A percentile compares a stretch with the other conserved stretches of the same genome.
phyloP scores from a whole-genome alignment of 1,140 invertebrate species.

The Scylla paramamosain region DNA sequence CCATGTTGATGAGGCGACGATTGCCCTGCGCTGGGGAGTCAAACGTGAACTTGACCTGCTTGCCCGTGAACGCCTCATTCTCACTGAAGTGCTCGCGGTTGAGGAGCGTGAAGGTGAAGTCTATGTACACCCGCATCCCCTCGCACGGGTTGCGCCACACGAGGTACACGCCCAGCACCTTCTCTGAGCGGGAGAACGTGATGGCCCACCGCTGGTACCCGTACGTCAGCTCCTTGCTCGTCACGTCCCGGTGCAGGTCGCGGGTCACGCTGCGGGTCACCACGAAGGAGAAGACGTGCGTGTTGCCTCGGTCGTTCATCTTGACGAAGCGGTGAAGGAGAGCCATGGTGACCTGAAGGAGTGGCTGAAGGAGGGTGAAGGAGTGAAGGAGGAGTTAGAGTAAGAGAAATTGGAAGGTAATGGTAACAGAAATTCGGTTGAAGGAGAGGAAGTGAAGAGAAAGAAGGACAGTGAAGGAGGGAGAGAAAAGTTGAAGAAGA shows the following conservation, averaged over 20 bases:
- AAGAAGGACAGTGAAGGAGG: not conserved
- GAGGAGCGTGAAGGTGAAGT: constrained; percentile 91
- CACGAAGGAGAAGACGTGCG: constrained; percentile 92
- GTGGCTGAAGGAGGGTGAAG: not conserved
- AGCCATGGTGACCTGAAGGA: constrained; percentile 84
- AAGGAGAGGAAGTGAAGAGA: not conserved
- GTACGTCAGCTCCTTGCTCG: constrained; percentile 91
- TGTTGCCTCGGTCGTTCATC: constrained; percentile 90
- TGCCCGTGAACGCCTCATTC: constrained; percentile 91
- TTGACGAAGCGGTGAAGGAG: constrained; percentile 91
- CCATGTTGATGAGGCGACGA: constrained; percentile 89
- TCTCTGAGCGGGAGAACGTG: constrained; percentile 89
- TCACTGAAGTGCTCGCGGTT: constrained; percentile 92
- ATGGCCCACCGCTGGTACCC: constrained; percentile 94
- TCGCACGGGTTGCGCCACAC: constrained; percentile 89
- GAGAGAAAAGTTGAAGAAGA: not conserved
- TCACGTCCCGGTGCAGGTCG: constrained; percentile 90
- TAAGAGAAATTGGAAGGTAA: not conserved
- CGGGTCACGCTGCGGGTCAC: constrained; percentile 89
- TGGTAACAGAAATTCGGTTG: not conserved
- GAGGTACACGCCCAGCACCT: constrained; percentile 89
- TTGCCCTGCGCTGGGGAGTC: constrained; percentile 89
- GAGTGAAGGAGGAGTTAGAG: constrained; percentile 25
- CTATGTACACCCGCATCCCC: constrained; percentile 88
- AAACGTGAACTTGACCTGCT: constrained; percentile 88